Conservation (phyloP, 2,113 vertebrate species). For the Sorex fumeus region DNA sequence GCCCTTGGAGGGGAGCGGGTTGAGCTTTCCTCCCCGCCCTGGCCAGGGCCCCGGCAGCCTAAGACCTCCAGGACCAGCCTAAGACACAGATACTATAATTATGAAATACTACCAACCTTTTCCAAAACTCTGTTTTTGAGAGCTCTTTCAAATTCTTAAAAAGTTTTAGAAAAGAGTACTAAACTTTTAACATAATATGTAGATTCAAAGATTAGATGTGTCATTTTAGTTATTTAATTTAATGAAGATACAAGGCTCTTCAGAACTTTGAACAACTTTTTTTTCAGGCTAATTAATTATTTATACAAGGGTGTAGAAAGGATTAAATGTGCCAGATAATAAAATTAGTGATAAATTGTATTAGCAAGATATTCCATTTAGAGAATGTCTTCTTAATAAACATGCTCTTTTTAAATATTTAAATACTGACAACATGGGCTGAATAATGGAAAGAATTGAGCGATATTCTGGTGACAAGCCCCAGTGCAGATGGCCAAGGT, state of each 20-base stretch:
- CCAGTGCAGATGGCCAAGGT: background rate
- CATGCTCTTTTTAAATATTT: background rate
- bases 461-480: conserved; percentile 7
- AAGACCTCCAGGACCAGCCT: too few relatives aligned
- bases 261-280: background rate
- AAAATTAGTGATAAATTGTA: conserved; percentile 36
- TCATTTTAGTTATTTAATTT: background rate
- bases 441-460: background rate
- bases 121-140: too few relatives aligned
- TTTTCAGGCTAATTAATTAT: too few relatives aligned
- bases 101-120: background rate
- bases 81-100: background rate
- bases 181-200: background rate
- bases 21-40: too few relatives aligned
- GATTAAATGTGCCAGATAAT: background rate
- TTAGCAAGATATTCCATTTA: background rate
- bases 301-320: background rate
- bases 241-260: background rate
- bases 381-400: background rate
- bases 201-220: background rate
- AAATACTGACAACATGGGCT: background rate
- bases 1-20: too few relatives aligned
- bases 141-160: too few relatives aligned
- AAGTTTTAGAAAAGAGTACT: background rate
- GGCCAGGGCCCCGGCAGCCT: too few relatives aligned